Base-by-base conservation (phyloP, 1,140 invertebrate genomes). In the Cryptotermes secundus region DNA sequence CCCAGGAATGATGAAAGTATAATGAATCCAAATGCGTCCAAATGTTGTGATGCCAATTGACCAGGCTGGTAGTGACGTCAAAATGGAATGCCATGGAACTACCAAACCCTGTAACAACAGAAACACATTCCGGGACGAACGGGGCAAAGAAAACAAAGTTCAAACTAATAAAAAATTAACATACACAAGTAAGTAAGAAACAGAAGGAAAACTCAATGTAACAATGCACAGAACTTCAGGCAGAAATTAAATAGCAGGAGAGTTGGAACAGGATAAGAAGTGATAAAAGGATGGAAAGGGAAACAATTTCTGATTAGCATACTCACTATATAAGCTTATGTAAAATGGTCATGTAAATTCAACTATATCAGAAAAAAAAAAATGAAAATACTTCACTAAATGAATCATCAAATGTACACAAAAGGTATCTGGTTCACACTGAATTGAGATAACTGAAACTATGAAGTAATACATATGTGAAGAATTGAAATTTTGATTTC, bases 1-100 rank as follows among this genome's bases (percentile, higher is more conserved):
- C 36, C 94, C 94, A 65, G 91, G 91, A 86, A 94, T 93, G 86
- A 95, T 94, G 86, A 95, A 95, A 34, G 93, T 91, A 87, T 95
- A 95, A 88, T 95, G 93, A 1, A 94, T 92, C 93, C 94, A 95
- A 88, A 95, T 95, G 84, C 94, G 90, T 34, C 94, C 94, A 86
- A 94, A 95, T 0, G 94, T 95, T 1, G 94, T 95, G 53, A 95
- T 92, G 14, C 92, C 93, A 86, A 97, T 95, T 0, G 96, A 94
- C 96, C 95, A 97, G 9, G 96, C 94, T 19, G 96, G 94, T 84
- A 92, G 87, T 0, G 96, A 97, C 14, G 90, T 95, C 22, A 97
- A 89, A 80, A 98, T 96, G 10, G 91, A 88, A 80, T 89, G 90
- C 96, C 96, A 97, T 22, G 96, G 96, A 24, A 94, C 93, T 59